Conservation (phyloP, 2,888 invertebrate genomes). For the Parelbella ahira region DNA sequence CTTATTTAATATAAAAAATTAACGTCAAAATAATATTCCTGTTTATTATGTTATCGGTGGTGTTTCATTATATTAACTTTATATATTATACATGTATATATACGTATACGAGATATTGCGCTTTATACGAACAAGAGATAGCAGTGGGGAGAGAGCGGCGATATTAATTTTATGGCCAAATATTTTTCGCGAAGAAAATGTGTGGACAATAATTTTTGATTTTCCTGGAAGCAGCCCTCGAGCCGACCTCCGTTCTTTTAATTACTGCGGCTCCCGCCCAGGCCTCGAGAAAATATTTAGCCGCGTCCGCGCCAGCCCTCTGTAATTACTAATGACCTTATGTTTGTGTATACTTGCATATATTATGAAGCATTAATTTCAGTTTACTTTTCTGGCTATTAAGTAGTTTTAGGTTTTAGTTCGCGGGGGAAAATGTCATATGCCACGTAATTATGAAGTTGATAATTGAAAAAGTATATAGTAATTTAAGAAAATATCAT, state of each 20-base stretch:
- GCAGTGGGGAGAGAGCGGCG: slow-evolving; percentile 9
- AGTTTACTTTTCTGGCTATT: background rate
- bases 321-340: slow-evolving; percentile 76
- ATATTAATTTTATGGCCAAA: slow-evolving; percentile 35
- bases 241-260: slow-evolving; percentile 61
- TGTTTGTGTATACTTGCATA: slow-evolving; percentile 32
- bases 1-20: too few relatives aligned
- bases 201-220: slow-evolving; percentile 70
- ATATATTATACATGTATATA: too few relatives aligned
- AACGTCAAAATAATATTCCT: too few relatives aligned
- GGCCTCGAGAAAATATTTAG: slow-evolving; percentile 70
- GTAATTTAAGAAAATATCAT: too few relatives aligned
- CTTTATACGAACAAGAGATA: background rate
- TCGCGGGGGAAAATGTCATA: too few relatives aligned
- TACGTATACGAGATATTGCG: background rate
- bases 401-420: too few relatives aligned
- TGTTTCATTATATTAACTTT: too few relatives aligned
- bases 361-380: slow-evolving; percentile 7
- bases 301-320: slow-evolving; percentile 63
- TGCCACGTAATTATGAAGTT: too few relatives aligned
- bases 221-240: slow-evolving; percentile 51
- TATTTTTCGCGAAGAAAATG: slow-evolving; percentile 52
- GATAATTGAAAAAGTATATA: too few relatives aligned
- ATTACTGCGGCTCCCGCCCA: slow-evolving; percentile 60
- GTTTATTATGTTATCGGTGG: too few relatives aligned